A percentile compares a stretch with the other conserved stretches of the same genome.
phyloP scores from a whole-genome alignment of 2,888 invertebrate species.

The Sinohyriopsis cumingii region DNA sequence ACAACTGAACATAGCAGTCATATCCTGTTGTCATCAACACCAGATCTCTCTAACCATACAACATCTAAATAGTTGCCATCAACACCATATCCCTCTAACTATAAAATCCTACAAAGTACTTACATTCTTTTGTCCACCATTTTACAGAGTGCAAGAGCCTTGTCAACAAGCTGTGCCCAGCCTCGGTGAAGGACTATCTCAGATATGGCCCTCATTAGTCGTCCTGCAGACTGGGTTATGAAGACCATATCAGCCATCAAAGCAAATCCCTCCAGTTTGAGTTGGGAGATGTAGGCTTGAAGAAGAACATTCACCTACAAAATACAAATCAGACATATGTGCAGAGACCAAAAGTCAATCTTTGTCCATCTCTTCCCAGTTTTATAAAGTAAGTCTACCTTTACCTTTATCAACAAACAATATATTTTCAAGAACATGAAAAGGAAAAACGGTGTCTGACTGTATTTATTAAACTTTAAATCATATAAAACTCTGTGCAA shows the following conservation, averaged over 20 bases:
- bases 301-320: constrained; percentile 86
- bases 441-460: no score
- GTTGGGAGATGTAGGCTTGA: constrained; percentile 97
- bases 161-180: constrained; percentile 98
- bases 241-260: constrained; percentile 99
- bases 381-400: no score
- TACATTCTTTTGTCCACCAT: constrained; percentile 98
- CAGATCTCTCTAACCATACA: neutral
- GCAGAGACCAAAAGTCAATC: neutral
- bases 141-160: constrained; percentile 94
- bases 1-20: no score
- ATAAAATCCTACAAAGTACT: constrained; percentile 27
- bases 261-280: constrained; percentile 98
- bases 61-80: neutral
- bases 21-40: neutral
- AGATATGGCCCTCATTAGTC: constrained; percentile 95
- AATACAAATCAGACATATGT: neutral
- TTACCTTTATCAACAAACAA: no score
- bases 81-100: neutral
- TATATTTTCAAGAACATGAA: no score
- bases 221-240: constrained; percentile 96
- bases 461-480: no score
- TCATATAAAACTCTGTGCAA: no score
- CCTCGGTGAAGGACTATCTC: constrained; percentile 94
- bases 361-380: neutral